Evolutionary conservation across 2,113 vertebrate species (phyloP), one percentile per base, ranked within the genome.

Genomic region (Solea solea): DNA sequence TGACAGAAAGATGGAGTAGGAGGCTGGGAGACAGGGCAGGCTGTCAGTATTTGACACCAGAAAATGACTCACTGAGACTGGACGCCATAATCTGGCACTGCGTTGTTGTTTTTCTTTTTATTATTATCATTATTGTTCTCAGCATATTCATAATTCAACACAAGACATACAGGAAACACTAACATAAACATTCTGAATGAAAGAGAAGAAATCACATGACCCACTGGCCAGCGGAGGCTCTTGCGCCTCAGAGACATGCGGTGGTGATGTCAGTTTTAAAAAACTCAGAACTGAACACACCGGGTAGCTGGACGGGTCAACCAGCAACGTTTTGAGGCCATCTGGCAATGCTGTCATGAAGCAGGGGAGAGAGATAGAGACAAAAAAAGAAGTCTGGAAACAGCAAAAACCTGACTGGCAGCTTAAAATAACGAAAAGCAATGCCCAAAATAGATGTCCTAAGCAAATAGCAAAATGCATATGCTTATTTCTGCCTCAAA

Each of bases 81-180:
- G 16, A 64, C 74, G 55, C 58, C 15, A 64, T 55, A 64, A 64
- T 67, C 61, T 58, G 21, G 65, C 66, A 46, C 55, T 58, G 73
- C 66, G 57, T 74, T 40, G 55, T 68, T 60, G 52, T 55, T 72
- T 5, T 13, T 64, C 42, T 56, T 69, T 64, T 39, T 10, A 8
- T 63, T 61, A 60, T 78, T 8, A 25, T 67, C n/a, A 52, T 64
- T 80, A 80, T 91, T 90, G 74, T 92, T 92, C 39, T 89, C 78
- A 76, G 84, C 87, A 90, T 91, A 90, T 92, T 92, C 86, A 91
- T 88, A 89, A 88, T 83, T 90, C 83, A 92, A 91, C 89, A 92
- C 91, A 74, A 85, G 88, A 94, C 91, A 82, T 82, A 94, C 90
- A 92, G 87, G 87, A 90, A 90, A 92, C 89, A 91, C 84, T 56